Percentiles rank a stretch among this genome's conserved stretches.
Conservation (phyloP, 1,140 invertebrate species). For the Bombus confusus region DNA sequence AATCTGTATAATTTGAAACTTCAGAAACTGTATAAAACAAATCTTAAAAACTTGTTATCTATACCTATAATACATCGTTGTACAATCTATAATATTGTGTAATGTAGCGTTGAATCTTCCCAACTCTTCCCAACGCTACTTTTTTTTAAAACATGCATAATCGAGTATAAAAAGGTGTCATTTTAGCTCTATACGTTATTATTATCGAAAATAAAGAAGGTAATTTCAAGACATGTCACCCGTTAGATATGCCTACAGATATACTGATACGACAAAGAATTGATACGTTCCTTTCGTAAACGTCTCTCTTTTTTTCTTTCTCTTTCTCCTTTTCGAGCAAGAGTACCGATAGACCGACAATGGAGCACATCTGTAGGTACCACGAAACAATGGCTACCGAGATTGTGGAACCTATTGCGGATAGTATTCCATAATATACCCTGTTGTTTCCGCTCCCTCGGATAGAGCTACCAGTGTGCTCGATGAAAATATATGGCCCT, state of each 20-base stretch:
- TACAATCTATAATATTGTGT: background rate
- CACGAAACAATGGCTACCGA: constrained; percentile 77
- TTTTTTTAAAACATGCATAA: background rate
- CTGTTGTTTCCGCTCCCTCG: constrained; percentile 74
- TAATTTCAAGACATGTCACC: constrained; percentile 40
- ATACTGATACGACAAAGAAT: constrained; percentile 76
- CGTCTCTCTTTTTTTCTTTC: constrained; percentile 62
- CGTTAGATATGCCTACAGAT: constrained; percentile 55
- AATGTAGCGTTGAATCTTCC: background rate
- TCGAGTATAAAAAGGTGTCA: background rate
- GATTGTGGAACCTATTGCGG: constrained; percentile 77
- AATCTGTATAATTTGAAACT: too few relatives aligned
- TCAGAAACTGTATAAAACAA: too few relatives aligned
- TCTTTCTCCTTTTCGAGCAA: constrained; percentile 62
- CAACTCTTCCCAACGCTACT: background rate
- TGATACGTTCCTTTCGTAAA: constrained; percentile 73
- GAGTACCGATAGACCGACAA: constrained; percentile 73
- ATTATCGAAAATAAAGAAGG: background rate
- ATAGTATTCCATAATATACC: constrained; percentile 80
- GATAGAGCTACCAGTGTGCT: constrained; percentile 48
- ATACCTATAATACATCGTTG: background rate
- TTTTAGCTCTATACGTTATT: background rate
- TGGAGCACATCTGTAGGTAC: constrained; percentile 77
- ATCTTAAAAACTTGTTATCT: background rate
- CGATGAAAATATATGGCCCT: constrained; percentile 55